These are phyloP conservation scores for Acrossocheilus fasciatus DNA, from an alignment of 2,797 vertebrate species.

Conservation along the genomic window DNA sequence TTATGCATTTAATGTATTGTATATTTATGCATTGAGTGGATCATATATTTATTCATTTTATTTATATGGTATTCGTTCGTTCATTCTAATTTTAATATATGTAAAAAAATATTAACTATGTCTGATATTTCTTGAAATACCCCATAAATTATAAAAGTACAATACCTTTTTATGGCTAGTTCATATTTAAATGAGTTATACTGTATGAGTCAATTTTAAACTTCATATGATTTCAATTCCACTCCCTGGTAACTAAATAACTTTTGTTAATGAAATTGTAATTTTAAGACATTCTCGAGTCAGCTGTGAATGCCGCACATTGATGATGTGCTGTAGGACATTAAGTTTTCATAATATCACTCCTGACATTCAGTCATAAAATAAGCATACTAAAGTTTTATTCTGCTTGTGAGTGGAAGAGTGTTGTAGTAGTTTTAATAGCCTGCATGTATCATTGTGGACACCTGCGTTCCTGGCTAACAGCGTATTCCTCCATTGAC, in stretches of 20 bases:
- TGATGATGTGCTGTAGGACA: background rate
- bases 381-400: conserved; percentile 13
- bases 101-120: too few species aligned
- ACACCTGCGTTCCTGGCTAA: conserved; percentile 48
- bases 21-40: too few species aligned
- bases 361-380: conserved; percentile 13
- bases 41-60: too few species aligned
- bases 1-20: too few species aligned
- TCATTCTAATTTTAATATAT: too few species aligned
- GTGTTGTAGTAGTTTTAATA: conserved; percentile 56
- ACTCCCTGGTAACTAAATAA: background rate
- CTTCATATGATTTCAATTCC: background rate
- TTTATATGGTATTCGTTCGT: too few species aligned
- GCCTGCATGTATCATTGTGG: conserved; percentile 63
- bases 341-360: background rate
- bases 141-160: background rate
- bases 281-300: background rate
- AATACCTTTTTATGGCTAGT: background rate
- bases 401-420: background rate
- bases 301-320: background rate
- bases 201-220: background rate
- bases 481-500: conserved; percentile 63
- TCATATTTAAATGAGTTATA: background rate
- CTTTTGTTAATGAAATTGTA: background rate
- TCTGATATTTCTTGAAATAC: background rate